Base-by-base conservation (phyloP, 1,140 invertebrate genomes). In the Bombus breviceps region DNA sequence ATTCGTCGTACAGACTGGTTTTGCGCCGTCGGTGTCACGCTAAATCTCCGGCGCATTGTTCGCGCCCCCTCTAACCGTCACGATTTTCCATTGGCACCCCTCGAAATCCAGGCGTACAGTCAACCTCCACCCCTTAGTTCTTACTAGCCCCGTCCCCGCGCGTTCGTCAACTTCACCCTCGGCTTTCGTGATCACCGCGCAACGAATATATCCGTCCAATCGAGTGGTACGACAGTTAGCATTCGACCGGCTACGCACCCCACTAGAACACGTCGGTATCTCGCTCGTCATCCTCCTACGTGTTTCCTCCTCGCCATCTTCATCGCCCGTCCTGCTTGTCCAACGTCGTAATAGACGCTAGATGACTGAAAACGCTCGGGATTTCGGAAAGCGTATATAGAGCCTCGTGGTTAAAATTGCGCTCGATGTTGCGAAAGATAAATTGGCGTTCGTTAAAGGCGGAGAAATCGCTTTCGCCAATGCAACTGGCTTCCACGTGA, bases 21-120 rank as follows among this genome's bases (percentile, higher is more conserved):
- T 93, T 92, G 92, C 92, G 90, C 86, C 89, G 88, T 91, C 75
- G 85, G 89, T 86, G 92, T 93, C 92, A 93, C 92, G 93, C 91
- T 93, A 93, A 93, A 93, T 93, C 92, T 93, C 87, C 87, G 79
- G 81, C 73, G 92, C 91, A 93, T 93, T 93, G 92, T 93, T 93
- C 91, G 92, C 91, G 92, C 93, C 91, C 92, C 90, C 89, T 92
- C 91, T 91, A 84, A 89, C 91, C 91, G 87, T 91, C 91, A 92
- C 89, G 91, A 93, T 93, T 93, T 93, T 93, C 92, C 91, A 93
- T 93, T 89, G 87, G 91, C 90, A 90, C 89, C 92, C 91, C 90
- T 90, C 83, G 68, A 57, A 76, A 86, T 69, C 81, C 82, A 64
- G 85, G 73, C 87, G 77, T 84, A 88, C 85, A 91, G 91, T 89